Percentiles rank a stretch among this genome's conserved stretches.
These are phyloP conservation scores for Anagrus nilaparvatae DNA, from an alignment of 1,140 invertebrate species.

Conservation along the genomic window DNA sequence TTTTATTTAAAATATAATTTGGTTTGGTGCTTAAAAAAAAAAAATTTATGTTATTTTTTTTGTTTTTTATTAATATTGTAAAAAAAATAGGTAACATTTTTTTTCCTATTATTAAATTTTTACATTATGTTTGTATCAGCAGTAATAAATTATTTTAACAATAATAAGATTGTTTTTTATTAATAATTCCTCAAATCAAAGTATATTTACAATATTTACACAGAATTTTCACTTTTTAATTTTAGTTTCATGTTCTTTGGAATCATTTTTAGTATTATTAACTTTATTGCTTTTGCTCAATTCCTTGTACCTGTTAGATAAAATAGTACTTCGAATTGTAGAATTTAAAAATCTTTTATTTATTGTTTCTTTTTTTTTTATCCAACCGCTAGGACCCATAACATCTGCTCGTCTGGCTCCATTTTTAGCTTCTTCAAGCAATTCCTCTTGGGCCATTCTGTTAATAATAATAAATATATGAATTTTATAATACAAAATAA, in stretches of 20 bases:
- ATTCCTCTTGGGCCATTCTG: constrained; percentile 50
- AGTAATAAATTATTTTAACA: too few species aligned
- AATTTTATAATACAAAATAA: not conserved
- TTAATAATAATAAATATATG: not conserved
- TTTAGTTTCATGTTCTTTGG: not conserved
- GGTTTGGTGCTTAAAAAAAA: constrained; percentile 13
- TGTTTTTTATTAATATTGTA: not conserved
- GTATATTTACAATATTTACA: too few species aligned
- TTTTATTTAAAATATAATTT: too few species aligned
- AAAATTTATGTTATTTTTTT: not conserved
- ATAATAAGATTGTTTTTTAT: too few species aligned
- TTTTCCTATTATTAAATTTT: too few species aligned
- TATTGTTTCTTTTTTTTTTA: constrained; percentile 47
- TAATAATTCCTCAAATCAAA: too few species aligned
- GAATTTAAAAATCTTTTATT: constrained; percentile 50
- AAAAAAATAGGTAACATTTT: too few species aligned
- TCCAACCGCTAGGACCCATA: constrained; percentile 52
- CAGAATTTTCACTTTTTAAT: too few species aligned
- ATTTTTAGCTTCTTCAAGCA: constrained; percentile 50
- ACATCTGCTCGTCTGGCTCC: constrained; percentile 50
- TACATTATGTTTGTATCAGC: too few species aligned
- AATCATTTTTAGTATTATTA: constrained; percentile 2
- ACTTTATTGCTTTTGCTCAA: constrained; percentile 19
- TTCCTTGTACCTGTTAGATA: constrained; percentile 31
- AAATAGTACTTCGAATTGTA: constrained; percentile 33